Evolutionary conservation across 2,888 invertebrate species (phyloP).

Genomic region (Bibio marci): DNA sequence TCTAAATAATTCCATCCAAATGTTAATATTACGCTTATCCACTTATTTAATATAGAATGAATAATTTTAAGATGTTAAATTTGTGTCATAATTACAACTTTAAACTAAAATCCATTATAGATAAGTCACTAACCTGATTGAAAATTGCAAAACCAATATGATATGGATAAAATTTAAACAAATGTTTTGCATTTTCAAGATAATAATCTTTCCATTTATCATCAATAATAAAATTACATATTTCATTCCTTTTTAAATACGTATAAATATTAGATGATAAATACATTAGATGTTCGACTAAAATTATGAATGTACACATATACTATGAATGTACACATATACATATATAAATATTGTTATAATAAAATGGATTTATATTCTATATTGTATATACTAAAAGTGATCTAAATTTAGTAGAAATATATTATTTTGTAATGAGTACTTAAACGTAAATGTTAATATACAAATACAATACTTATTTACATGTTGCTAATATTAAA

Average conservation of each 20-base stretch:
- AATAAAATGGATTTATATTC: too few species aligned
- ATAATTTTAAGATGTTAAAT: too few species aligned
- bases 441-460: too few species aligned
- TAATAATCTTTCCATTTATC: background rate
- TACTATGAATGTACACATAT: too few species aligned
- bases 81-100: too few species aligned
- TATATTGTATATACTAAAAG: too few species aligned
- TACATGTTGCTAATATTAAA: background rate
- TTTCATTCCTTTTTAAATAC: background rate
- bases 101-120: too few species aligned
- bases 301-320: too few species aligned
- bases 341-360: too few species aligned
- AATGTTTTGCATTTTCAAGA: background rate
- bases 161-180: background rate
- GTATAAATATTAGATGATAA: background rate
- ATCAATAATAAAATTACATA: background rate
- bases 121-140: background rate
- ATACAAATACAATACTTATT: too few species aligned
- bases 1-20: constrained; percentile 50
- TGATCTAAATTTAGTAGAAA: too few species aligned
- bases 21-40: constrained; percentile 25
- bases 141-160: constrained; percentile 1
- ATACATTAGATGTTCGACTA: background rate
- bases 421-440: too few species aligned
- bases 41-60: constrained; percentile 1